Evolutionary conservation across 2,113 vertebrate species (phyloP), one percentile per base, ranked within the genome.

Genomic region (Progne subis): DNA sequence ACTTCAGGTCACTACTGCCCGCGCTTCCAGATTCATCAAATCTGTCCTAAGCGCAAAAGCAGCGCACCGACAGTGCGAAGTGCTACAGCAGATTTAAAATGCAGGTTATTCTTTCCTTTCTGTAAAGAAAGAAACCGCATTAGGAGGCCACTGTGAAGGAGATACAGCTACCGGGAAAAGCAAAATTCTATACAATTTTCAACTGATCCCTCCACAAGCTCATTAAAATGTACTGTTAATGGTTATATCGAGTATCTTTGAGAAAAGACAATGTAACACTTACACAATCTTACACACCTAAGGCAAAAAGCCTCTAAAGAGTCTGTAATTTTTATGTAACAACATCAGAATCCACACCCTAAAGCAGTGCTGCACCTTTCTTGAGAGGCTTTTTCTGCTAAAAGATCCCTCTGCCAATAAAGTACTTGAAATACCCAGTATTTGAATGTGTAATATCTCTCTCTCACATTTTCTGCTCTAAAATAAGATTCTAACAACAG

Each of bases 361-460:
- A 77, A 63, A 90, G 14, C 50, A 76, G 28, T 29, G 24, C 19
- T 43, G 34, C 32, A 50, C 31, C 29, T 46, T 57, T 64, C 74
- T 4, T 61, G 46, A 61, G 19, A 72, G 37, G 11, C 4, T 65
- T 65, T 63, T 82, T 29, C 57, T 63, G 50, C 43, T 13, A 9
- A 75, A 82, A 82, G 18, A 53, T 68, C 52, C n/a, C 49, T 64
- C 31, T 12, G 24, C 24, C 32, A 44, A 60, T 18, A 12, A 83
- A 84, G 28, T 20, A 41, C 47, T 56, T 2, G 1, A 89, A 92
- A 86, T 21, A 88, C 10, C 10, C 18, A 8, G 7, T 44, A 29
- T n/a, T 68, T 68, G 32, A 16, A 41, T 0, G 0, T 41, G 24
- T n/a, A 44, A 1, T 32, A 32, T 21, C 37, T 29, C 29, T 59